Evolutionary conservation across 1,140 invertebrate species (phyloP).

Genomic region (Dinoponera quadriceps): DNA sequence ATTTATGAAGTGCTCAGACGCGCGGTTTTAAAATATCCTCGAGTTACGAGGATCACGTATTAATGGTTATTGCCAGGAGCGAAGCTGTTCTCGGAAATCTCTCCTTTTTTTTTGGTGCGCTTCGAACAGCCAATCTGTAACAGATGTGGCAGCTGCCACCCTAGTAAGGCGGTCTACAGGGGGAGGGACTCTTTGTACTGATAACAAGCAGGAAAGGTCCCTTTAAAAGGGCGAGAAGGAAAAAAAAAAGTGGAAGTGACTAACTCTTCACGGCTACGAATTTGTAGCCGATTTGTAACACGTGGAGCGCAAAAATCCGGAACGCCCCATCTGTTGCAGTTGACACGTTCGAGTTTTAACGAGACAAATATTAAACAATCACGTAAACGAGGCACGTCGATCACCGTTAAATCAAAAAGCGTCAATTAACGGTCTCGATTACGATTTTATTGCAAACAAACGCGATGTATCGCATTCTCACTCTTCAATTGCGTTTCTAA

Average conservation of each 20-base stretch:
- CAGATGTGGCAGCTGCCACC: constrained; percentile 75
- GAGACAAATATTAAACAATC: constrained; percentile 17
- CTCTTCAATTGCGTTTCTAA: no score
- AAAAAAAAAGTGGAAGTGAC: constrained; percentile 48
- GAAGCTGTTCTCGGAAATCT: constrained; percentile 68
- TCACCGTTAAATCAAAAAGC: neutral
- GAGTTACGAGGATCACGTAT: constrained; percentile 65
- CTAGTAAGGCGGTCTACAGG: constrained; percentile 29
- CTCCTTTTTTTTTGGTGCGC: constrained; percentile 72
- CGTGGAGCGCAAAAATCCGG: constrained; percentile 4
- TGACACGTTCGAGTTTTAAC: constrained; percentile 7
- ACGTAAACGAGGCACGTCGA: neutral
- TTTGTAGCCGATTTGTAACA: constrained; percentile 33
- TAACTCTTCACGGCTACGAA: constrained; percentile 29
- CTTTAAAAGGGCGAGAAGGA: constrained; percentile 42
- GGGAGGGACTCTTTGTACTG: constrained; percentile 60
- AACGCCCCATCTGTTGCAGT: neutral
- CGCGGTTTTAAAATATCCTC: constrained; percentile 63
- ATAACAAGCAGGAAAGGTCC: constrained; percentile 69
- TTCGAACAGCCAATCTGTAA: constrained; percentile 69
- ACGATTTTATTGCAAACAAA: constrained; percentile 4
- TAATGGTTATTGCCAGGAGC: constrained; percentile 72
- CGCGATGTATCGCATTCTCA: no score
- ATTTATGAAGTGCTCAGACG: constrained; percentile 61
- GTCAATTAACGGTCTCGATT: constrained; percentile 12